Evolutionary conservation across 2,888 invertebrate species (phyloP), one percentile per base, ranked within the genome.

Genomic region (Stenodema calcarata): DNA sequence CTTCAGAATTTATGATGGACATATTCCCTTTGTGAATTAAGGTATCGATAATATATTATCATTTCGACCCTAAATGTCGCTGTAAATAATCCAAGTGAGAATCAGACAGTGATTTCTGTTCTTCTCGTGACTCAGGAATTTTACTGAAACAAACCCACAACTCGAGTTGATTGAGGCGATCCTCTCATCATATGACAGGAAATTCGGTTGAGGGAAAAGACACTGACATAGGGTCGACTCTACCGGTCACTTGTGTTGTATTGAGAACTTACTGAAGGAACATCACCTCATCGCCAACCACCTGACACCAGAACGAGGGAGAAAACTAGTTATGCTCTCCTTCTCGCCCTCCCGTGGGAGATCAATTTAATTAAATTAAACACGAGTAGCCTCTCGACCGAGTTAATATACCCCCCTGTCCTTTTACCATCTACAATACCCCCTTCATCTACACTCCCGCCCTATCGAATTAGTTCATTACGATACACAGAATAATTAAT

Each of bases 401-500:
- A 44, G 78, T 78, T 78, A 78, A 78, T 78, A 78, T 78, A 30
- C 78, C 44, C 44, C 47, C 27, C 23, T 23, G n/a, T 16, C 35
- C 35, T 18, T 35, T 73, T 73, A 41, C 73, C 73, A 41, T 6
- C 80, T 9, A 50, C 50, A 80, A 35, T 23, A 11, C 54, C 80
- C 47, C 30, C 42, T 47, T 23, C 50, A 50, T 30, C 81, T 0
- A 11, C 62, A 16, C 30, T 23, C 69, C 82, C 42, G 9, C 62
- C 42, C 62, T 80, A 30, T 41, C 44, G 62, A 82, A 82, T 82
- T 82, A 82, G 82, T 82, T 82, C 82, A 82, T 80, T 69, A 82
- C 82, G 82, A 82, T 82, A 82, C 70, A 82, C 41, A 41, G 82
- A 35, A 82, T 62, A 70, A 82, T 82, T 82, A 82, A 82, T 82